phyloP scores from a whole-genome alignment of 2,797 vertebrate species.

The Squalus acanthias region DNA sequence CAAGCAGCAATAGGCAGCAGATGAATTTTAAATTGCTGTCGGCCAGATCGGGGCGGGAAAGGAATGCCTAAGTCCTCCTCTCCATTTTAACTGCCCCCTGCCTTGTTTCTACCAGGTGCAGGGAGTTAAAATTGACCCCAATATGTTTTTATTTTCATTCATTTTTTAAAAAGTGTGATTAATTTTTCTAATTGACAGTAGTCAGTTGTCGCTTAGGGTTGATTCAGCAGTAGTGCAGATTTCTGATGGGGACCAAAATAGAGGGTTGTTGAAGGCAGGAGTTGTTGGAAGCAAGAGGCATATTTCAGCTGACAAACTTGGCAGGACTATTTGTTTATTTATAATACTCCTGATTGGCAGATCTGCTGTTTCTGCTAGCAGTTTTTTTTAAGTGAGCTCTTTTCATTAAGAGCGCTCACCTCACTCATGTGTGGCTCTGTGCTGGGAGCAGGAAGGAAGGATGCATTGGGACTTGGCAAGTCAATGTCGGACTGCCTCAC shows the following conservation, averaged over 20 bases:
- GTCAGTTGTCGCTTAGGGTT: too few species aligned
- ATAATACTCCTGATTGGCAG: not conserved
- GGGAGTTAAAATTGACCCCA: not conserved
- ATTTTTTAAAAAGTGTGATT: not conserved
- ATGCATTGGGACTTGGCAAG: not conserved
- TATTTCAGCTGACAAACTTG: not conserved
- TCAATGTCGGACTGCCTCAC: too few species aligned
- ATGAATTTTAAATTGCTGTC: not conserved
- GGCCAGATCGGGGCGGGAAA: not conserved
- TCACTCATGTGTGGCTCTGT: not conserved
- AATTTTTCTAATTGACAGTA: not conserved
- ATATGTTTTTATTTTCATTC: not conserved
- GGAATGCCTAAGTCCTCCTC: not conserved
- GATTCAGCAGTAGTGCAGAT: not conserved
- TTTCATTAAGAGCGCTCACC: conserved; percentile 10
- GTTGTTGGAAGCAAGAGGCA: not conserved
- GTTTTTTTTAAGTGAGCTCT: conserved; percentile 18
- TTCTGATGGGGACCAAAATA: not conserved
- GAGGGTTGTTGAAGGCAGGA: not conserved
- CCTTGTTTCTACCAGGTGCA: not conserved
- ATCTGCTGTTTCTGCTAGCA: not conserved
- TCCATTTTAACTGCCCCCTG: not conserved
- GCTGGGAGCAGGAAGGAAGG: conserved; percentile 5
- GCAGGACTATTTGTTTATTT: conserved; percentile 1
- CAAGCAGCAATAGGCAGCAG: not conserved